Percentiles rank a stretch among this genome's conserved stretches.
Evolutionary conservation across 2,888 invertebrate genomes (phyloP).

Genomic region (Lypha dubia): DNA sequence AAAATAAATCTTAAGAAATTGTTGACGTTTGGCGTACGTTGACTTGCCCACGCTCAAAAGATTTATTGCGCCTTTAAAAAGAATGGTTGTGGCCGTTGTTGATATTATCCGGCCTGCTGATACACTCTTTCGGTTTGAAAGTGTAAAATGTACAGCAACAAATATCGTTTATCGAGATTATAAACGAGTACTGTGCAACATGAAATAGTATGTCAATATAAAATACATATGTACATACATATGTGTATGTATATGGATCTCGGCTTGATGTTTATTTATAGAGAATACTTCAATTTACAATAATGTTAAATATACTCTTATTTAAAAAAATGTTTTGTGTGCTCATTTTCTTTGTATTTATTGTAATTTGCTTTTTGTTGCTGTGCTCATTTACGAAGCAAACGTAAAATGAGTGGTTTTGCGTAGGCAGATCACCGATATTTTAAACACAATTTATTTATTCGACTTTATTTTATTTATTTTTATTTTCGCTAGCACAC

Average conservation of each 20-base stretch:
- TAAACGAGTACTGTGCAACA: slow-evolving; percentile 4
- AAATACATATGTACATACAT: too few relatives aligned
- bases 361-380: slow-evolving; percentile 8
- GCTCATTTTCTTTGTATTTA: slow-evolving; percentile 1
- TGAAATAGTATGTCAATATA: background rate
- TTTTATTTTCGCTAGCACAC: slow-evolving; percentile 7
- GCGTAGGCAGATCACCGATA: slow-evolving; percentile 68
- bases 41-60: slow-evolving; percentile 70
- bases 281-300: background rate
- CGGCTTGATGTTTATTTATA: slow-evolving; percentile 27
- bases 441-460: slow-evolving; percentile 63
- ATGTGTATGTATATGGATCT: background rate
- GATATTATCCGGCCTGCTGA: slow-evolving; percentile 36
- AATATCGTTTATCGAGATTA: background rate
- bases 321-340: slow-evolving; percentile 36
- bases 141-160: background rate
- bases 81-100: slow-evolving; percentile 39
- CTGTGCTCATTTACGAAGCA: slow-evolving; percentile 59
- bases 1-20: slow-evolving; percentile 50
- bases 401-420: slow-evolving; percentile 61
- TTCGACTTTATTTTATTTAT: slow-evolving; percentile 15
- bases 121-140: slow-evolving; percentile 21
- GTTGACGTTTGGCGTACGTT: slow-evolving; percentile 73
- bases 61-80: slow-evolving; percentile 69
- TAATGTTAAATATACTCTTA: slow-evolving; percentile 25